Evolutionary conservation across 2,113 vertebrate genomes (phyloP), one percentile per base, ranked within the genome.

Genomic region (Mustela lutreola): DNA sequence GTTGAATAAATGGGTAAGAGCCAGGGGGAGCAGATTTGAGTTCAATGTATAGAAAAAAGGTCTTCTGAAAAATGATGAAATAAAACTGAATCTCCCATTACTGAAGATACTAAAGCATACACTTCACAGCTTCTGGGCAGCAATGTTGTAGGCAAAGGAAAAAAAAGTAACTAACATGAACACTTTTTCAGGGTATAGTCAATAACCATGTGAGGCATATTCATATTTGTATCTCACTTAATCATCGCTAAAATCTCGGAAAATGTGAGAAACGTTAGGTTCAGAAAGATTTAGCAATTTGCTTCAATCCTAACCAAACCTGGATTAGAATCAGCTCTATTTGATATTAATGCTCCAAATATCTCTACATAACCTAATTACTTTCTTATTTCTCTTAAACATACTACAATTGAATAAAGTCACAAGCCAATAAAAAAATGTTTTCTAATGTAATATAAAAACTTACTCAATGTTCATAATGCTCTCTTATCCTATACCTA

Each of bases 371-470:
- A 94, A 70, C 18, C 39, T 82, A 83, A 2, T 3, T 86, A 65
- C 5, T 84, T 90, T 82, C 22, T 75, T n/a, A 91, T 76, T 80
- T 89, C 56, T 95, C 39, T 79, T 84, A 65, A 93, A 79, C 39
- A 7, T 62, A 48, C 33, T 48, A 93, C 15, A 95, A 78, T 2
- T 94, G 31, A 91, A 56, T 76, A 76, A 81, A 62, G n/a, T 84
- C 19, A 70, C 36, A 84, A 36, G 62, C 8, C 65, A 85, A 56
- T 71, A 86, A 78, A 18, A 79, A 92, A 89, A 63, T 2, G 10
- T 56, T 92, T 92, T 80, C n/a, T 39, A 88, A 26, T 48, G 71
- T 81, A 80, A 89, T 56, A 79, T n/a, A 96, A 93, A 65, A 65
- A 9, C 22, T 67, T 31, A 67, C 31, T 84, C 56, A 70, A 75